Percentiles rank a stretch among this genome's conserved stretches.
These are phyloP conservation scores for Schizopygopsis malacanthus DNA, from an alignment of 2,797 vertebrate species.

Conservation along the genomic window DNA sequence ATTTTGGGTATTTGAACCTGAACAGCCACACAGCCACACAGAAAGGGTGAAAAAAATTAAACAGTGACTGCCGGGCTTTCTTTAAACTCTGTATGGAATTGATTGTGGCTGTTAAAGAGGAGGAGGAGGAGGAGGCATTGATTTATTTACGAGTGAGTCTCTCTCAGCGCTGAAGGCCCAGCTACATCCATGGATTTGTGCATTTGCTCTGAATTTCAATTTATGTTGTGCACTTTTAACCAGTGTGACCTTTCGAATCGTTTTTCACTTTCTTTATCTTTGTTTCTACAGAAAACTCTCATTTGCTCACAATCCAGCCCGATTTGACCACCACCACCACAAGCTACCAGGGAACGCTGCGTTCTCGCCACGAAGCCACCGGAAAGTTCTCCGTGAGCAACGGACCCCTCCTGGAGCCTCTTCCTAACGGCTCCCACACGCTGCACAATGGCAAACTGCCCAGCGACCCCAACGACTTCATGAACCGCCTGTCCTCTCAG, in stretches of 20 bases:
- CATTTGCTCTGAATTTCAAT: slow-evolving; percentile 61
- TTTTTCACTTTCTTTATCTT: slow-evolving; percentile 25
- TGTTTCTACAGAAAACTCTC: slow-evolving; percentile 87
- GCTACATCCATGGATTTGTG: slow-evolving; percentile 63
- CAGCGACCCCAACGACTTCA: slow-evolving; percentile 85
- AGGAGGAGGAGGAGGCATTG: slow-evolving; percentile 72
- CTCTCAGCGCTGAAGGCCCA: slow-evolving; percentile 66
- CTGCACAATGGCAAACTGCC: slow-evolving; percentile 92
- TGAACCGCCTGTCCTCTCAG: slow-evolving; percentile 91
- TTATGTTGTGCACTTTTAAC: slow-evolving; percentile 52
- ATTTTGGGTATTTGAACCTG: slow-evolving; percentile 21
- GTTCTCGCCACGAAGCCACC: slow-evolving; percentile 86
- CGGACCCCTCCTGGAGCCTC: slow-evolving; percentile 91
- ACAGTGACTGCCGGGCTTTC: slow-evolving; percentile 69
- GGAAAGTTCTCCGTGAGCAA: slow-evolving; percentile 94
- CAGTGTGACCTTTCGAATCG: neutral
- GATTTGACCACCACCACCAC: slow-evolving; percentile 96
- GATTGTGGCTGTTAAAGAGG: slow-evolving; percentile 77
- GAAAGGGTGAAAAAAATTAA: slow-evolving; percentile 57
- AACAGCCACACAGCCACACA: slow-evolving; percentile 13
- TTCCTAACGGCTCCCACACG: slow-evolving; percentile 90
- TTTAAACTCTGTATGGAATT: slow-evolving; percentile 74
- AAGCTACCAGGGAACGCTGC: slow-evolving; percentile 95
- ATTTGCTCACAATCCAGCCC: slow-evolving; percentile 98
- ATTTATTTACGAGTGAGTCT: slow-evolving; percentile 64